Evolutionary conservation across 2,888 invertebrate genomes (phyloP), one percentile per base, ranked within the genome.

Genomic region (Xanthorhoe spadicearia): DNA sequence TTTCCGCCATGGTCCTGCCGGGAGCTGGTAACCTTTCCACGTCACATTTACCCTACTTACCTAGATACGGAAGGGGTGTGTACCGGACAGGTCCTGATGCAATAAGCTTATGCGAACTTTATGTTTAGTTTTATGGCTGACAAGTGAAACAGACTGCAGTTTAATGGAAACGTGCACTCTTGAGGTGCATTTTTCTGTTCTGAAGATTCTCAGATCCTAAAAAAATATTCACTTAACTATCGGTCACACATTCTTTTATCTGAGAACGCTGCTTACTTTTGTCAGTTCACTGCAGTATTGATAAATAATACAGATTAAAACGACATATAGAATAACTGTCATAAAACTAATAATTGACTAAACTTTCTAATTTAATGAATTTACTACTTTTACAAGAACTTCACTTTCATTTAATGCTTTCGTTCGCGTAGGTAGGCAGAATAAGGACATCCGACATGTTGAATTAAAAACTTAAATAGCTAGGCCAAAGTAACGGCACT

Each of bases 1-100:
- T 51, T 64, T 67, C 69, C 70, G 71, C 66, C 70, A 69, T 51
- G 71, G 69, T 68, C 73, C 73, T 73, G 73, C 71, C 70, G 69
- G 71, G 73, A 66, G 67, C 66, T 56, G 43, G 51, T 48, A 52
- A 63, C 67, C 61, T 64, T 51, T 59, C 48, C 28, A 62, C 68
- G 68, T 69, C 62, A 61, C 61, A n/a, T 23, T 54, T 69, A 69
- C 65, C 68, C 68, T 62, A 65, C 57, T 65, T 62, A 65, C 68
- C 68, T 56, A 68, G 68, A 61, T 68, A 62, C 32, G 1, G 35
- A 61, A 57, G 51, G 32, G 52, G 28, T 50, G 57, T 60, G 51
- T 35, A 32, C 46, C 46, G 15, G 15, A 46, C n/a, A 55, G 8
- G 53, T 35, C 18, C 49, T 51, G 35, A 17, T 57, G 48, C 57